phyloP scores from a whole-genome alignment of 2,113 vertebrate species.

The Dicaeum eximium region DNA sequence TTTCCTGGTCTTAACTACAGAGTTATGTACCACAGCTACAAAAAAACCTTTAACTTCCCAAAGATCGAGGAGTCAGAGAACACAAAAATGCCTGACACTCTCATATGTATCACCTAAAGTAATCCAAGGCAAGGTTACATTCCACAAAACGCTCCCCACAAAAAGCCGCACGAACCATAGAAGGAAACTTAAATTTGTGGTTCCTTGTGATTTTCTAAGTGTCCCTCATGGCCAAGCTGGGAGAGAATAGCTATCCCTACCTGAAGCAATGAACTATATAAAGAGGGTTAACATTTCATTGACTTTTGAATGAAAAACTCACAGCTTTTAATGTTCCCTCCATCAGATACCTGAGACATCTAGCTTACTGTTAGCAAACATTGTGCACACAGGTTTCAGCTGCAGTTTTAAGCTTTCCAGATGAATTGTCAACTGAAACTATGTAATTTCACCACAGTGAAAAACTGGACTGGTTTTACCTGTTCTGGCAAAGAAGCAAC shows the following conservation, averaged over 20 bases:
- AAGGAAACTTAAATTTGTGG: background rate
- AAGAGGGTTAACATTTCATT: background rate
- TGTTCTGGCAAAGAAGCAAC: background rate
- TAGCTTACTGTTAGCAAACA: background rate
- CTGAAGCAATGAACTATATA: background rate
- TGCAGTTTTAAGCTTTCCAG: background rate
- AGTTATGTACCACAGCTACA: background rate
- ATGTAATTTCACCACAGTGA: background rate
- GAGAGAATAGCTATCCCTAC: background rate
- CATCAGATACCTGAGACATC: background rate
- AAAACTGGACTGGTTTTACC: conserved; percentile 24
- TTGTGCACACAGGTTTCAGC: background rate
- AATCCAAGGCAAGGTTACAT: background rate
- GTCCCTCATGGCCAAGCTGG: fast-evolving
- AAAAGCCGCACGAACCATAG: background rate
- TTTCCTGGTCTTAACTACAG: background rate
- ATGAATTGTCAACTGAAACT: background rate
- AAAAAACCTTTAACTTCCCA: background rate
- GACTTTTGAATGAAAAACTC: background rate
- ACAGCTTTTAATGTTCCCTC: background rate
- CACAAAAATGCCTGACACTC: background rate
- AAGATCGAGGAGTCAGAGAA: fast-evolving
- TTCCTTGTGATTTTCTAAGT: background rate
- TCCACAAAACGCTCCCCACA: background rate
- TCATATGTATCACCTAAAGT: background rate